phyloP scores from a whole-genome alignment of 2,888 invertebrate genomes.

The Sycophila texana region DNA sequence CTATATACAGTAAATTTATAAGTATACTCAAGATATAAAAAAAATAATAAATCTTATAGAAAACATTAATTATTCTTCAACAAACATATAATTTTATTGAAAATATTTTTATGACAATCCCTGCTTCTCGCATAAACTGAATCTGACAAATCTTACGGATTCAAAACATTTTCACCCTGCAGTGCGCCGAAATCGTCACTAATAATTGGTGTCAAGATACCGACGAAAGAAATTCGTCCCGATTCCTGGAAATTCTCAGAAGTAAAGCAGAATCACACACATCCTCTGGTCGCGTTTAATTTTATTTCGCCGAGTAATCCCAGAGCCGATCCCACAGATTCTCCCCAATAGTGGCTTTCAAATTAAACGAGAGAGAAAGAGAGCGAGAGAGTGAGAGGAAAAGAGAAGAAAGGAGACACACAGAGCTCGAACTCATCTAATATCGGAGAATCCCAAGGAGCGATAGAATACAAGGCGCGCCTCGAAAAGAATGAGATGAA shows the following conservation, averaged over 20 bases:
- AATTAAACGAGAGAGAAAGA: conserved; percentile 38
- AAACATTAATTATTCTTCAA: too few species aligned
- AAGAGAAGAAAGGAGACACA: conserved; percentile 15
- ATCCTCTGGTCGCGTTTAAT: conserved; percentile 13
- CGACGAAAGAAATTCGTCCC: too few species aligned
- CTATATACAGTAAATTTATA: too few species aligned
- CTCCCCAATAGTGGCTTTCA: conserved; percentile 43
- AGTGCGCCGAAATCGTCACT: neutral
- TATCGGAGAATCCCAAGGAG: neutral
- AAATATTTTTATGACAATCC: too few species aligned
- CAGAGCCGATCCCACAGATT: conserved; percentile 22
- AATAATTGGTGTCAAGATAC: too few species aligned
- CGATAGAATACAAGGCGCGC: neutral
- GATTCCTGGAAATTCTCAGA: too few species aligned
- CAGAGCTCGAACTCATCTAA: conserved; percentile 6
- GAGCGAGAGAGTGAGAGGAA: conserved; percentile 12
- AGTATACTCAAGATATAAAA: too few species aligned
- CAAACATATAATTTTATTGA: too few species aligned
- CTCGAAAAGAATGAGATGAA: conserved; percentile 5
- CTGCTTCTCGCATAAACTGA: neutral
- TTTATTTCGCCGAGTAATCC: conserved; percentile 41
- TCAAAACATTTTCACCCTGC: neutral
- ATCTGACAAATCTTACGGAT: too few species aligned
- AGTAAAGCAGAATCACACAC: neutral
- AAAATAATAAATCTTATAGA: too few species aligned